Base-by-base conservation (phyloP, 35 echinoderm and acorn worm species). In the Heliocidaris erythrogramma region DNA sequence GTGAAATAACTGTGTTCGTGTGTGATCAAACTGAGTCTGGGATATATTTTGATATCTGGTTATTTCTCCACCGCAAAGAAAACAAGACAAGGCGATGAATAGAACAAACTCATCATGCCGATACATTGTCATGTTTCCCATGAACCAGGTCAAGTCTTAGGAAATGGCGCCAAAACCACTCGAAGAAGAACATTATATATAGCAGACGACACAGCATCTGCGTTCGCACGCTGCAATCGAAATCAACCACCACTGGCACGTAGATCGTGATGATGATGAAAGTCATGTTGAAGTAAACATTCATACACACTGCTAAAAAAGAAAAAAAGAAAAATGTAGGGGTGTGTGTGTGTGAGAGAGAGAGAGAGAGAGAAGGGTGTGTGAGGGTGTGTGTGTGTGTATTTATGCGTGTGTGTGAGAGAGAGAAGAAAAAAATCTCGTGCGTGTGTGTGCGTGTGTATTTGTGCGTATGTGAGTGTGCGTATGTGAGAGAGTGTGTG, bases 151-250 rank as follows among this genome's bases (percentile, higher is more conserved):
- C 87, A 48, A 89, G 87, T 47, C 31, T 48, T 32, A 31, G 7
- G 14, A 89, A 47, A 47, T 89, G 87, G 87, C 87, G 87, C 87
- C 87, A 89, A 48, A 89, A 48, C 87, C 87, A 48, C 87, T 89
- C 87, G 47, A 89, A 89, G 87, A 47, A 89, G 87, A 89, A 89
- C 87, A 89, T 89, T 48, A 78, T 78, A 78, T 78, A 27, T n/a
- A 18, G 87, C 47, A 89, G 87, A 89, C 87, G 87, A 89, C 87
- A 89, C 18, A 48, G 12, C 87, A 42, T 89, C 87, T 89, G 87
- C 87, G 87, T 35, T 89, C 87, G 31, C 87, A 31, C 87, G 87
- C 47, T 47, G 12, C 31, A 42, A 89, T 89, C 87, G 87, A 89
- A 86, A 32, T 86, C 52, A 56, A 56, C 52, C 14, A 56, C 52